Evolutionary conservation across 2,888 invertebrate genomes (phyloP), one percentile per base, ranked within the genome.

Genomic region (Sinodicranocentrus sp.): DNA sequence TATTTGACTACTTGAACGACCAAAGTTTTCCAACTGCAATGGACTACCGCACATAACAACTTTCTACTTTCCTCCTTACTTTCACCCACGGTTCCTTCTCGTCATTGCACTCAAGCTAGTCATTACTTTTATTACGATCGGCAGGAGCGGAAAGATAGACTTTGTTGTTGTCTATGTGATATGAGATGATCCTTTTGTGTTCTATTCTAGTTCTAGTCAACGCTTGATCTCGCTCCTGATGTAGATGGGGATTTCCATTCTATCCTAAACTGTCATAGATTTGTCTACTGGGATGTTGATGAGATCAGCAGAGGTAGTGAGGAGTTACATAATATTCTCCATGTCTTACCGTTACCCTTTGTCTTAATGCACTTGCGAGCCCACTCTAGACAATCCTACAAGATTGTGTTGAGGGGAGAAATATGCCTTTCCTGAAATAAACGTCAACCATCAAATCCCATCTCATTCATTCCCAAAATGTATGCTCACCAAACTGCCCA

Each of bases 101-200:
- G n/a, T 15, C 65, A 54, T 65, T 65, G 76, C 39, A 65, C 65
- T 67, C 65, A 21, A n/a, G 54, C 17, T 77, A 77, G 57, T 39
- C 77, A 77, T 68, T 77, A 77, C 57, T 33, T 76, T 68, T 77
- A 68, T 77, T 68, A 67, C 54, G n/a, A 67, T 48, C 54, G 28
- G 17, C 15, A 48, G 25, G 26, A 67, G 23, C 33, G 26, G 52
- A 52, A 52, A 21, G 25, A 21, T 39, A 65, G 39, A 54, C 19
- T 63, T 63, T 17, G 28, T 19, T 19, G 28, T 63, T 33, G 63
- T 1, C 13, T 13, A 10, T 2, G 8, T 57, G 57, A 19, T n/a
- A n/a, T n/a, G n/a, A n/a, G n/a, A n/a, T n/a, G n/a, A n/a, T n/a
- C n/a, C n/a, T n/a, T n/a, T n/a, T n/a, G n/a, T n/a, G n/a, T n/a